Evolutionary conservation across 1,140 invertebrate genomes (phyloP), one percentile per base, ranked within the genome.

Genomic region (Lordiphosa stackelbergi): DNA sequence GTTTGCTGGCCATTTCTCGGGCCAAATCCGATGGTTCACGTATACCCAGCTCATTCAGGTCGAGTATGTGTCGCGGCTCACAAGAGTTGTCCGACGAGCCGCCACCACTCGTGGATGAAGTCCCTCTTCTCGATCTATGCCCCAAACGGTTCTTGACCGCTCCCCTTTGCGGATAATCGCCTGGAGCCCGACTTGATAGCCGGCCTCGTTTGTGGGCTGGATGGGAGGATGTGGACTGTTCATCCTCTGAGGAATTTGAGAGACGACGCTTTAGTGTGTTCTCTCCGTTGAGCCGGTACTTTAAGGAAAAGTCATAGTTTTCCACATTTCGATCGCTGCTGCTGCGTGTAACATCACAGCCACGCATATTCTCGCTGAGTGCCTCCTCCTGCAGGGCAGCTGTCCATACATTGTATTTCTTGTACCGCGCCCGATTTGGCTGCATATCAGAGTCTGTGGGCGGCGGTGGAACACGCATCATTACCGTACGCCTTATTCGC

Each of bases 1-100:
- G 89, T 84, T 94, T 94, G 35, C 90, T 89, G 9, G 92, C 90
- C 70, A 94, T 93, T 77, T 95, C 93, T 42, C 86, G 88, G 31
- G 92, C 92, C 52, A 94, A 89, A 58, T 90, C 91, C 5, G 90
- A 90, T 42, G 90, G 85, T 38, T 89, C 86, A 42, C 89, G 89
- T 11, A 86, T 85, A 4, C 9, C 31, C 5, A 56, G 56, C n/a
- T 89, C 86, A 19, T 81, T 86, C 28, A 89, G 87, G 49, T 90
- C 89, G 2, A 89, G 85, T 59, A 89, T 90, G 55, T 74, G 65
- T 37, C 86, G 51, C 0, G 84, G 69, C 38, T 85, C 74, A 13
- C 70, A 70, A 3, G 71, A 85, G 4, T 68, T 72, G 31, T 86
- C 85, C 1, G 85, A 86, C 1, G 78, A 78, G 5, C 69, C 77